Conservation (phyloP, 2,797 vertebrate genomes). For the Hippoglossus hippoglossus region DNA sequence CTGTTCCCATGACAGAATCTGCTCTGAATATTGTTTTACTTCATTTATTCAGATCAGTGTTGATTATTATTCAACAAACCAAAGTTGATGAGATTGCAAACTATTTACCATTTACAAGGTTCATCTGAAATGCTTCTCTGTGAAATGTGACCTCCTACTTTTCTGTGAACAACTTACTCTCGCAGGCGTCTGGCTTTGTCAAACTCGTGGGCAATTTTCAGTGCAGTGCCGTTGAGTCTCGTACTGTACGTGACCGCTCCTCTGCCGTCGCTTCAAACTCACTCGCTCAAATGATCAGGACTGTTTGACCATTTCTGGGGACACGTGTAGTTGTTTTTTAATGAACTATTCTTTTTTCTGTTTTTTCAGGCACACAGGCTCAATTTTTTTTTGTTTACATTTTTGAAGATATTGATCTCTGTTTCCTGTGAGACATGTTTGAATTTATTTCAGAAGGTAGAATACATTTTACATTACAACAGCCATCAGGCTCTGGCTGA, state of each 20-base stretch:
- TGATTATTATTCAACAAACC: too few species aligned
- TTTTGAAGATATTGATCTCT: too few species aligned
- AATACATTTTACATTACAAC: too few species aligned
- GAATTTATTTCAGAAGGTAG: too few species aligned
- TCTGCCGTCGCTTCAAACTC: conserved; percentile 35
- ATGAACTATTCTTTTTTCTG: conserved; percentile 9
- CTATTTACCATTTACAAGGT: not conserved
- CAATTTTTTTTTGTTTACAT: not conserved
- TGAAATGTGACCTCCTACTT: conserved; percentile 7
- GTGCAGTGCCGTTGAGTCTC: conserved; percentile 88
- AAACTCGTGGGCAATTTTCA: conserved; percentile 95
- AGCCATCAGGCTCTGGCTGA: too few species aligned
- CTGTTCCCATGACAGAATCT: too few species aligned
- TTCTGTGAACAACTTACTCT: conserved; percentile 37
- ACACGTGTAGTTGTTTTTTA: conserved; percentile 40
- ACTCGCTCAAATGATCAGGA: conserved; percentile 54
- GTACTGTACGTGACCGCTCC: conserved; percentile 54
- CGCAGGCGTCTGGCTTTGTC: conserved; percentile 84
- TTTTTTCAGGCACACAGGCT: too few species aligned
- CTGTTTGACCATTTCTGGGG: conserved; percentile 41
- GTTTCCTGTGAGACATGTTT: too few species aligned
- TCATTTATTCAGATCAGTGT: too few species aligned
- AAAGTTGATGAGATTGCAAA: too few species aligned
- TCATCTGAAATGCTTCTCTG: not conserved
- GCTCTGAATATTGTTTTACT: too few species aligned